Evolutionary conservation across 2,888 invertebrate genomes (phyloP).

Genomic region (Nomada fabriciana): DNA sequence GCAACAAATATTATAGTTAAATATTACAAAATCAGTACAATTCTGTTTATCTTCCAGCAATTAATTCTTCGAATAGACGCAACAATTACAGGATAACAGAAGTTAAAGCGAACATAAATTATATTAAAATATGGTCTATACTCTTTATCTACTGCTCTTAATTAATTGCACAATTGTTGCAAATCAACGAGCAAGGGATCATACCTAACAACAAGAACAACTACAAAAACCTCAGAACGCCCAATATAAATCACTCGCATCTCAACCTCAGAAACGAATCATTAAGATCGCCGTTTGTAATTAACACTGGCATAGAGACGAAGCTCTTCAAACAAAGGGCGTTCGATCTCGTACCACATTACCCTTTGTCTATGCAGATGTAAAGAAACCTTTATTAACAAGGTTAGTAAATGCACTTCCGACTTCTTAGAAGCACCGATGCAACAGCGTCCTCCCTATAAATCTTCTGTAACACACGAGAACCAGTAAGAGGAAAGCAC

Average conservation of each 20-base stretch:
- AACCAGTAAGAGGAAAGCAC: slow-evolving; percentile 30
- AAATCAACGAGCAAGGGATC: neutral
- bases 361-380: slow-evolving; percentile 15
- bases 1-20: too few relatives aligned
- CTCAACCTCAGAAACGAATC: neutral
- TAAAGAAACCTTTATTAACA: slow-evolving; percentile 16
- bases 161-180: too few relatives aligned
- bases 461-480: slow-evolving; percentile 18
- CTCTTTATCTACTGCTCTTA: too few relatives aligned
- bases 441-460: neutral
- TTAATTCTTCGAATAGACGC: too few relatives aligned
- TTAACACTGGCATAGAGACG: slow-evolving; percentile 13
- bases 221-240: neutral
- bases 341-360: neutral
- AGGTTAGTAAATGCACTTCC: slow-evolving; percentile 33
- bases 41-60: too few relatives aligned
- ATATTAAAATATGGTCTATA: too few relatives aligned
- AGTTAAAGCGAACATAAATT: too few relatives aligned
- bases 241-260: neutral
- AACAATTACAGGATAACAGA: too few relatives aligned
- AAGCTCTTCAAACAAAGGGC: slow-evolving; percentile 9
- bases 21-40: too few relatives aligned
- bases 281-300: slow-evolving; percentile 9
- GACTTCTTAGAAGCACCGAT: slow-evolving; percentile 4
- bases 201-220: neutral